These are phyloP conservation scores for Lagopus muta DNA, from an alignment of 2,113 vertebrate species.

Conservation along the genomic window DNA sequence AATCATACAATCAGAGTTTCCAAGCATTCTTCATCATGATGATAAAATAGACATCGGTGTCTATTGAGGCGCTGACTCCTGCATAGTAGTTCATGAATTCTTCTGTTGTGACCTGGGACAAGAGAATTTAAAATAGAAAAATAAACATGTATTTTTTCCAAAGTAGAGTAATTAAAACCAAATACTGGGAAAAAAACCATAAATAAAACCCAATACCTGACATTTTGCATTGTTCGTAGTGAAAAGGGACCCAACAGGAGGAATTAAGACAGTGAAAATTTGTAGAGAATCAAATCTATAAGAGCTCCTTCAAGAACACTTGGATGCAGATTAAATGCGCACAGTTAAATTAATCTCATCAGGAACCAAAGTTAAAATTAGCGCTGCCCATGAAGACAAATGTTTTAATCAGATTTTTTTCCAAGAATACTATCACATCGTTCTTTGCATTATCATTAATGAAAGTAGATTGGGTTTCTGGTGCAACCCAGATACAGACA, in stretches of 20 bases:
- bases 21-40: slow-evolving; percentile 95
- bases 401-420: neutral
- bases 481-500: neutral
- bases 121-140: slow-evolving; percentile 56
- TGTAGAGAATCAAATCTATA: neutral
- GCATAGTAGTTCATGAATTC: slow-evolving; percentile 96
- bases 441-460: neutral
- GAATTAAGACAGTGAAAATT: neutral
- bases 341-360: neutral
- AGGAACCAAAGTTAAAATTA: neutral
- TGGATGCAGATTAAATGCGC: neutral
- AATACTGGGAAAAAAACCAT: neutral
- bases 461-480: neutral
- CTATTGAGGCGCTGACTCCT: slow-evolving; percentile 94
- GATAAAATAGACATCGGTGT: slow-evolving; percentile 93
- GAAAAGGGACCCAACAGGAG: neutral
- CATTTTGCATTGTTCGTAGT: neutral
- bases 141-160: neutral
- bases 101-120: slow-evolving; percentile 88
- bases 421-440: neutral
- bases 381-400: neutral
- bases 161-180: neutral
- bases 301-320: neutral
- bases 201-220: neutral
- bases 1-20: slow-evolving; percentile 78